These are phyloP conservation scores for Calameuta pallipes DNA, from an alignment of 2,888 invertebrate genomes.

Conservation along the genomic window DNA sequence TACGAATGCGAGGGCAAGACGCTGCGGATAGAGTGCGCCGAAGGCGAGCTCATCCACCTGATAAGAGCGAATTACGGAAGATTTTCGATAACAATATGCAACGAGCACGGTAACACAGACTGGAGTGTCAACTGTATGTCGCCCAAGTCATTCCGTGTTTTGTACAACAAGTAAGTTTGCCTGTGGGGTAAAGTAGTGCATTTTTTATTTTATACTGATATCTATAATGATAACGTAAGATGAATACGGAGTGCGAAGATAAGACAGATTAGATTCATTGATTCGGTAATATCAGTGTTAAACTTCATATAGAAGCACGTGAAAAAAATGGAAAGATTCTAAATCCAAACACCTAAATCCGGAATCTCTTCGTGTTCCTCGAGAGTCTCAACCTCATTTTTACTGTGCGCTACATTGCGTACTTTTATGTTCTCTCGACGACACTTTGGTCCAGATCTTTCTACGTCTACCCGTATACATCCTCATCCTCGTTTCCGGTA, in stretches of 20 bases:
- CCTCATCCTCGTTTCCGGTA: too few species aligned
- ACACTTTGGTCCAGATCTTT: neutral
- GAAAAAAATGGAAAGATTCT: too few species aligned
- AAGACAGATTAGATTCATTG: too few species aligned
- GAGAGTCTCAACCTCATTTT: neutral
- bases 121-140: slow-evolving; percentile 98
- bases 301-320: too few species aligned
- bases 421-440: neutral
- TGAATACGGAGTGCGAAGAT: too few species aligned
- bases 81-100: slow-evolving; percentile 95
- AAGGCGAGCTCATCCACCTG: slow-evolving; percentile 90
- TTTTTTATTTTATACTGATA: too few species aligned
- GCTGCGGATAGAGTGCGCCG: slow-evolving; percentile 87
- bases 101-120: slow-evolving; percentile 94
- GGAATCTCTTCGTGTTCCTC: neutral
- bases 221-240: too few species aligned
- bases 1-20: slow-evolving; percentile 95
- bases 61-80: slow-evolving; percentile 95
- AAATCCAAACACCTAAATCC: neutral
- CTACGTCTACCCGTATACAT: too few species aligned
- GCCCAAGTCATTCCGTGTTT: slow-evolving; percentile 85
- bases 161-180: slow-evolving; percentile 82
- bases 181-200: too few species aligned
- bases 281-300: too few species aligned
- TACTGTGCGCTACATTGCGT: neutral